Conservation (phyloP, 2,113 vertebrate genomes). For the Pyrgilauda ruficollis region DNA sequence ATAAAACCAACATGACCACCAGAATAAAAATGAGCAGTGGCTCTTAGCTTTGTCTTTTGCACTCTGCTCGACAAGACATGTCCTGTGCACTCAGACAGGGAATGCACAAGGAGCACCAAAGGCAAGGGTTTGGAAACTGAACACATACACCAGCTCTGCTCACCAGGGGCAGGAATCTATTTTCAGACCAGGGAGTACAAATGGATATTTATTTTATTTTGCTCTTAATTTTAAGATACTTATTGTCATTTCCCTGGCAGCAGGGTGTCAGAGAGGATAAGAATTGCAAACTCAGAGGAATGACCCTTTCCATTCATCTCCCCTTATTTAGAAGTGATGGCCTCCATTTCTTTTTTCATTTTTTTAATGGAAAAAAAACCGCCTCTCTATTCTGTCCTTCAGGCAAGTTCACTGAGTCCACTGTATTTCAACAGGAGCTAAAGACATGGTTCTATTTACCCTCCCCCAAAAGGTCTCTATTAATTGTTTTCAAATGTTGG, state of each 20-base stretch:
- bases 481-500: slow-evolving; percentile 79
- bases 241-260: slow-evolving; percentile 16
- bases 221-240: slow-evolving; percentile 24
- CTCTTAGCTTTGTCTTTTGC: background rate
- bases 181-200: background rate
- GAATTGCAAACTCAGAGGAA: background rate
- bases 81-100: background rate
- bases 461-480: slow-evolving; percentile 64
- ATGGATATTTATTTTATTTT: slow-evolving; percentile 35
- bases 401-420: slow-evolving; percentile 67
- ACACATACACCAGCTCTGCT: background rate
- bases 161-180: background rate
- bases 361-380: background rate
- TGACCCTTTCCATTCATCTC: background rate
- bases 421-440: slow-evolving; percentile 69
- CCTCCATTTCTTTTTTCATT: background rate
- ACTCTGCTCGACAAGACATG: fast-evolving
- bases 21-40: slow-evolving; percentile 16
- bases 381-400: slow-evolving; percentile 33
- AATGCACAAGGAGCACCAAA: background rate
- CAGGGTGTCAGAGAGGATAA: background rate
- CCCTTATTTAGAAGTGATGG: slow-evolving; percentile 36
- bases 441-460: slow-evolving; percentile 51
- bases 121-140: background rate
- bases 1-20: background rate